Conservation (phyloP, 2,113 vertebrate genomes). For the Myrmecophaga tridactyla region DNA sequence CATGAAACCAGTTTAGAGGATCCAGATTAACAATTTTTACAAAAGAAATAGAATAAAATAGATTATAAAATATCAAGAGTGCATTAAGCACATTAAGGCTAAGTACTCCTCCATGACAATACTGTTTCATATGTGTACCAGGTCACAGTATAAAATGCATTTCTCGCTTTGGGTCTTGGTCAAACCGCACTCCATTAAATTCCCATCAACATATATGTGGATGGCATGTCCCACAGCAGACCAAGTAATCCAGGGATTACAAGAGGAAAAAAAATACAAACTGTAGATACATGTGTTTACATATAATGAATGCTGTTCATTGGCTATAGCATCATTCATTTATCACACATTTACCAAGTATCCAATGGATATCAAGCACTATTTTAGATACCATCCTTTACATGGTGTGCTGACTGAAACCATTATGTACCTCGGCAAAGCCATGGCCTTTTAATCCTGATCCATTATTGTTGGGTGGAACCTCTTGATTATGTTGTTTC, state of each 20-base stretch:
- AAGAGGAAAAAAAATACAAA: background rate
- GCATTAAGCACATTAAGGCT: background rate
- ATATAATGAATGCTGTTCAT: background rate
- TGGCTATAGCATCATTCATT: background rate
- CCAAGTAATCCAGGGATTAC: background rate
- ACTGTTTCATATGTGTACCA: background rate
- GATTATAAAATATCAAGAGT: constrained; percentile 16
- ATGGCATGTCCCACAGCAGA: background rate
- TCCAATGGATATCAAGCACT: background rate
- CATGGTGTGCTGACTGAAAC: too few species aligned
- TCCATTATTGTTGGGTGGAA: too few species aligned
- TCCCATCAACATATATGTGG: background rate
- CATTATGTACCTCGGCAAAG: too few species aligned
- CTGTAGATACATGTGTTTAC: background rate
- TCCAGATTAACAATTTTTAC: background rate
- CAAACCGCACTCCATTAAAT: constrained; percentile 22
- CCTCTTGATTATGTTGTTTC: too few species aligned
- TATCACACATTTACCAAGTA: background rate
- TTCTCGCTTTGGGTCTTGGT: background rate
- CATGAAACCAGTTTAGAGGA: background rate
- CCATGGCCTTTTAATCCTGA: too few species aligned
- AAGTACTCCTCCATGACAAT: background rate
- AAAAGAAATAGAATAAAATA: background rate
- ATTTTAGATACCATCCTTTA: background rate
- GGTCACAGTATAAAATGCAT: constrained; percentile 13